Percentiles rank a stretch among this genome's conserved stretches.
phyloP scores from a whole-genome alignment of 2,797 vertebrate species.

The Iguana delicatissima region DNA sequence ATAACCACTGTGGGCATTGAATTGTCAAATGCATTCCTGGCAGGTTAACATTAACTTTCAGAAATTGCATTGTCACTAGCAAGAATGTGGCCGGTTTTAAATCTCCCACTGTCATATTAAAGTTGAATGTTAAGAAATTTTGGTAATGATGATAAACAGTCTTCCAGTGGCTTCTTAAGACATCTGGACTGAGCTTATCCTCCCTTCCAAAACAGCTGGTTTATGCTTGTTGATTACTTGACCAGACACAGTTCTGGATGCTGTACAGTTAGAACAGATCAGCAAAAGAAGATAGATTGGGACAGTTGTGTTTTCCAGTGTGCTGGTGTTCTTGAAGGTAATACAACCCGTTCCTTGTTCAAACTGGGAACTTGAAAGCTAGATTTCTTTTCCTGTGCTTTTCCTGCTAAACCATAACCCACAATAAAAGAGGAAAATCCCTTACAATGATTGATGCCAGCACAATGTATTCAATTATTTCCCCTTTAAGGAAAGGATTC shows the following conservation, averaged over 20 bases:
- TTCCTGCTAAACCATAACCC: background rate
- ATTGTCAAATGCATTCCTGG: background rate
- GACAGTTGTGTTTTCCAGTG: background rate
- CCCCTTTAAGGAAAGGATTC: background rate
- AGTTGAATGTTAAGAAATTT: background rate
- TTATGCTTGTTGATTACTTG: background rate
- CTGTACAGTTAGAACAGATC: background rate
- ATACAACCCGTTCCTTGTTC: background rate
- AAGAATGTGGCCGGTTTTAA: background rate
- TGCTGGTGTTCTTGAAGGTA: background rate
- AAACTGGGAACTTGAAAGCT: background rate
- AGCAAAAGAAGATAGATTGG: background rate
- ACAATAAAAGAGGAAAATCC: background rate
- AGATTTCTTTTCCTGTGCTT: background rate
- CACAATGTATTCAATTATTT: slow-evolving; percentile 2
- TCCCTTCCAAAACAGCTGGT: background rate
- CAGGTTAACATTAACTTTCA: background rate
- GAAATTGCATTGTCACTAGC: background rate
- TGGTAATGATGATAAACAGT: background rate
- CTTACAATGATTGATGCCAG: background rate
- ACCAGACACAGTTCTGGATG: background rate
- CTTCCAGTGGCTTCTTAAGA: background rate
- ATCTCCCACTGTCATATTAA: background rate
- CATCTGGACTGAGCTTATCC: background rate
- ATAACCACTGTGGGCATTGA: background rate